phyloP scores from a whole-genome alignment of 1,140 invertebrate species.

The Adoxophyes honmai region DNA sequence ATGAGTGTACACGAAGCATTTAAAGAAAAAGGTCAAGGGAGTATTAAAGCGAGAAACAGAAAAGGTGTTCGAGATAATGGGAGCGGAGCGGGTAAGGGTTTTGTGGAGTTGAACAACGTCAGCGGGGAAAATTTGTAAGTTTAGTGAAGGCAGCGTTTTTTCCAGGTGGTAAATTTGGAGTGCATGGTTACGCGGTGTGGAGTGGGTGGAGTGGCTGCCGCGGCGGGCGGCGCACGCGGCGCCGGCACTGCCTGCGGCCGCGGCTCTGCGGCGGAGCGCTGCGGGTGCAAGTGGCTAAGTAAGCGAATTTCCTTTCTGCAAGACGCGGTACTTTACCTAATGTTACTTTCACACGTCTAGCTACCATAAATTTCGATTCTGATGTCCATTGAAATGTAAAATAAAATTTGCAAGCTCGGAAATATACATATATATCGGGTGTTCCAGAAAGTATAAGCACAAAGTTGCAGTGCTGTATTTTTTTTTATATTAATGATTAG shows the following conservation, averaged over 20 bases:
- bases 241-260: slow-evolving; percentile 49
- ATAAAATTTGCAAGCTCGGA: too few species aligned
- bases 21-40: background rate
- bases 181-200: slow-evolving; percentile 36
- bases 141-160: background rate
- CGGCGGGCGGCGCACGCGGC: slow-evolving; percentile 43
- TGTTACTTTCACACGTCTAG: too few species aligned
- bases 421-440: too few species aligned
- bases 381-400: too few species aligned
- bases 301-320: background rate
- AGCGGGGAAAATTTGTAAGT: slow-evolving; percentile 4
- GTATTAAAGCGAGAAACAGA: background rate
- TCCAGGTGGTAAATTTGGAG: slow-evolving; percentile 10
- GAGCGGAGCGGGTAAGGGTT: background rate
- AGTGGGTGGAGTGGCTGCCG: slow-evolving; percentile 49
- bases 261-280: slow-evolving; percentile 51
- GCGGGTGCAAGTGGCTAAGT: slow-evolving; percentile 58
- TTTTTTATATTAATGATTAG: too few species aligned
- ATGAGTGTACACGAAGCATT: background rate
- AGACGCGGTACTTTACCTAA: too few species aligned
- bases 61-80: background rate
- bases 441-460: too few species aligned
- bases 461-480: too few species aligned
- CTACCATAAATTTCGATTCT: too few species aligned
- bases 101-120: background rate